These are phyloP conservation scores for Pyrgus malvae DNA, from an alignment of 2,888 invertebrate genomes.

Conservation along the genomic window DNA sequence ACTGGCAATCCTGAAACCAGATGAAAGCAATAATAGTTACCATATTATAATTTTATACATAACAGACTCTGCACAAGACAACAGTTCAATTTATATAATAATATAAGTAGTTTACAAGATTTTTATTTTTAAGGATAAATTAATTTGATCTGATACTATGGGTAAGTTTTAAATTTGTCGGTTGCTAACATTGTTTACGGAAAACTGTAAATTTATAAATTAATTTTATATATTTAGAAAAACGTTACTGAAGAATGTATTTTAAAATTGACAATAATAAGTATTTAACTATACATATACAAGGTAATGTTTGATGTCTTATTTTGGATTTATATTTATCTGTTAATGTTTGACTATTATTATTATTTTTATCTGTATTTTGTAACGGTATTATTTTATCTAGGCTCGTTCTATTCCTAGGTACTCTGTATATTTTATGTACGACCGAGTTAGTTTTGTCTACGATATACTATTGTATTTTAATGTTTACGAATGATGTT, in stretches of 20 bases:
- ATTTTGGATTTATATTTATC: slow-evolving; percentile 69
- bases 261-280: slow-evolving; percentile 78
- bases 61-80: slow-evolving; percentile 53
- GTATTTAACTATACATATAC: slow-evolving; percentile 64
- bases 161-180: slow-evolving; percentile 35
- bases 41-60: slow-evolving; percentile 34
- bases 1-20: slow-evolving; percentile 26
- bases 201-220: slow-evolving; percentile 40
- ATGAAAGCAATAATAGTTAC: slow-evolving; percentile 40
- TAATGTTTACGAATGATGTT: slow-evolving; percentile 44
- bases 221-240: slow-evolving; percentile 41
- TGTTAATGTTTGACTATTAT: slow-evolving; percentile 67
- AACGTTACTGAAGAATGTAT: slow-evolving; percentile 53
- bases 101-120: slow-evolving; percentile 2
- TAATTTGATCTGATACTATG: slow-evolving; percentile 52
- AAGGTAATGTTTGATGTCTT: slow-evolving; percentile 59
- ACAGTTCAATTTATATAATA: slow-evolving; percentile 48
- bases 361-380: slow-evolving; percentile 59
- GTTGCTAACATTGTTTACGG: slow-evolving; percentile 39
- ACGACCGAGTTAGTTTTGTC: slow-evolving; percentile 56
- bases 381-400: slow-evolving; percentile 73
- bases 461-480: slow-evolving; percentile 30
- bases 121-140: slow-evolving; percentile 40
- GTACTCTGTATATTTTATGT: slow-evolving; percentile 57
- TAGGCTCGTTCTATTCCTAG: slow-evolving; percentile 55